These are phyloP conservation scores for Mus spicilegus DNA, from an alignment of 2,113 vertebrate species.

Conservation along the genomic window DNA sequence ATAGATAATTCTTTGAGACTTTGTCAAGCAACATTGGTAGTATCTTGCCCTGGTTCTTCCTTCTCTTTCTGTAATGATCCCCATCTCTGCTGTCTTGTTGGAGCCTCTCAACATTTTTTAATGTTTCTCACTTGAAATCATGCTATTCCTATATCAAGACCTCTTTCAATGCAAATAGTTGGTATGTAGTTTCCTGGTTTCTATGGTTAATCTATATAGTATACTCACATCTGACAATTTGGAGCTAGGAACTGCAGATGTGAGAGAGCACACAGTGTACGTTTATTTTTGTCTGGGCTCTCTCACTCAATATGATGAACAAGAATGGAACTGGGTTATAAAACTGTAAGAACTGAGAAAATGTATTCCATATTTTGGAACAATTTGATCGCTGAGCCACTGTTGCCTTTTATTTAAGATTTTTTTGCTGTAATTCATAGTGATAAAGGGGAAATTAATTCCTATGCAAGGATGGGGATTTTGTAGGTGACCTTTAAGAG, in stretches of 20 bases:
- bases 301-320: not conserved
- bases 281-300: not conserved
- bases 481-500: not conserved
- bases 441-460: not conserved
- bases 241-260: not conserved
- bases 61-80: not conserved
- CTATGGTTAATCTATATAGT: not conserved
- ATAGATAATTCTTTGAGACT: not conserved
- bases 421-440: not conserved
- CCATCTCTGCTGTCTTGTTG: not conserved
- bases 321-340: not conserved
- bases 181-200: not conserved
- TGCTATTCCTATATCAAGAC: not conserved
- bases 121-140: not conserved
- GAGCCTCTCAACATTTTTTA: no score
- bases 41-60: not conserved
- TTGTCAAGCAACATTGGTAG: not conserved
- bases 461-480: not conserved
- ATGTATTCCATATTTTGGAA: not conserved
- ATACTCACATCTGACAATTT: not conserved
- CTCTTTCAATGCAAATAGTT: not conserved
- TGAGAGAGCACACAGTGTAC: not conserved
- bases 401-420: not conserved
- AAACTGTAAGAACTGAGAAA: not conserved
- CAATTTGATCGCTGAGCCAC: not conserved